Conservation (phyloP, 2,113 vertebrate genomes). For the Barnardius zonarius region DNA sequence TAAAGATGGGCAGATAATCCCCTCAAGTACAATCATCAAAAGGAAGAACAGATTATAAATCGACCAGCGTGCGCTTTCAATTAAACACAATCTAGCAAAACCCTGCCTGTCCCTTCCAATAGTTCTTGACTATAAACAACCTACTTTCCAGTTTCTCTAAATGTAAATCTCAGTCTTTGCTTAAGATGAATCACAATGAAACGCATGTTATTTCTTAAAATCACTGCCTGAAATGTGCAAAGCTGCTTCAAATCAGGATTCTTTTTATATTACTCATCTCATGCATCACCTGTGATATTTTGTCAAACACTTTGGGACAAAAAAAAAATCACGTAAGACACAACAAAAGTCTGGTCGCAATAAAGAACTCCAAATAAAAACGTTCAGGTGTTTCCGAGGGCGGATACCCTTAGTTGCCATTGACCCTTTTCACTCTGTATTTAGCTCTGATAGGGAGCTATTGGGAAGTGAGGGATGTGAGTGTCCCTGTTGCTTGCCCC, state of each 20-base stretch:
- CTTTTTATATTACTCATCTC: slow-evolving; percentile 1
- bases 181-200: slow-evolving; percentile 30
- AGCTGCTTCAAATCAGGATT: slow-evolving; percentile 38
- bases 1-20: slow-evolving; percentile 58
- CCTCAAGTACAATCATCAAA: slow-evolving; percentile 52
- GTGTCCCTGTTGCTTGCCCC: neutral
- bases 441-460: neutral
- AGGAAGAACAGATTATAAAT: slow-evolving; percentile 40
- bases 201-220: slow-evolving; percentile 4
- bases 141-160: slow-evolving; percentile 24
- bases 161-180: slow-evolving; percentile 27
- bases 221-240: slow-evolving; percentile 9
- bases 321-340: neutral
- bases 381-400: neutral
- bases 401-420: neutral
- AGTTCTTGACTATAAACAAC: slow-evolving; percentile 29
- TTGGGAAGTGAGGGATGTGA: neutral
- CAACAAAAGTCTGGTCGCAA: neutral
- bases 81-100: slow-evolving; percentile 35
- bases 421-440: neutral
- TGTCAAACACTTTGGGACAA: neutral
- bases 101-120: slow-evolving; percentile 28
- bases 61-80: slow-evolving; percentile 30
- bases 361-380: neutral
- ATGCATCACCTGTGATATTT: slow-evolving; percentile 12